A percentile compares a stretch with the other conserved stretches of the same genome.
Evolutionary conservation across 35 echinoderm and acorn worm genomes (phyloP).

Genomic region (Chiridota heheva): DNA sequence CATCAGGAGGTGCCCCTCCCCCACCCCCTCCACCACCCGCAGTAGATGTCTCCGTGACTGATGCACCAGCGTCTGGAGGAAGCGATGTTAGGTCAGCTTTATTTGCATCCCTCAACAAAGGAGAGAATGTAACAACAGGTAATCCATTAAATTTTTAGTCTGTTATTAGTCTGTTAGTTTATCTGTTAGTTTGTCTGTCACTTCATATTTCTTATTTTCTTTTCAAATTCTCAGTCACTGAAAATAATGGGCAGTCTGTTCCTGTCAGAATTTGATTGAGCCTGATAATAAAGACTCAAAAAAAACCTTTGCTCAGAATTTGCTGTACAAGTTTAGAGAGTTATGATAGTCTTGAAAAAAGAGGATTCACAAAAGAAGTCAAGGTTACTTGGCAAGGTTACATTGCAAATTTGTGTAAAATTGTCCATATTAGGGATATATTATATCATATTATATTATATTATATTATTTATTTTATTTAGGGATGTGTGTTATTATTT

Average conservation of each 20-base stretch:
- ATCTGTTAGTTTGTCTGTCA: neutral
- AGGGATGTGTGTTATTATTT: too few species aligned
- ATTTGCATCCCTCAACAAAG: constrained; percentile 69
- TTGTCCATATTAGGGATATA: too few species aligned
- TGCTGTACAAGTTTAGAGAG: too few species aligned
- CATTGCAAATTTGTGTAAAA: too few species aligned
- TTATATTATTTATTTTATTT: too few species aligned
- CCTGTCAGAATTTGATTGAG: neutral
- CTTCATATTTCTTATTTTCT: neutral
- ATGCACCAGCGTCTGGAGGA: neutral
- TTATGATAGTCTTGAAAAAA: too few species aligned
- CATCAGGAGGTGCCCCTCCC: constrained; percentile 40
- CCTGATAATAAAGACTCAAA: neutral
- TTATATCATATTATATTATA: too few species aligned
- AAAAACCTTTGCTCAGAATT: neutral
- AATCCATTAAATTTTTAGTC: neutral
- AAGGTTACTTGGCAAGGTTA: too few species aligned
- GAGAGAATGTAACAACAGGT: constrained; percentile 66
- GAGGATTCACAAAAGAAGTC: too few species aligned
- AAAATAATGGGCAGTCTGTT: neutral
- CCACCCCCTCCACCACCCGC: constrained; percentile 48
- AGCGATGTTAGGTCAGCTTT: constrained; percentile 32
- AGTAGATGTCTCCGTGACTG: neutral
- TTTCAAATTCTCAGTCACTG: neutral
- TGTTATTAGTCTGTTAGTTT: neutral